These are phyloP conservation scores for Stegodyphus mimosarum DNA, from an alignment of 1,140 invertebrate species.

Conservation along the genomic window DNA sequence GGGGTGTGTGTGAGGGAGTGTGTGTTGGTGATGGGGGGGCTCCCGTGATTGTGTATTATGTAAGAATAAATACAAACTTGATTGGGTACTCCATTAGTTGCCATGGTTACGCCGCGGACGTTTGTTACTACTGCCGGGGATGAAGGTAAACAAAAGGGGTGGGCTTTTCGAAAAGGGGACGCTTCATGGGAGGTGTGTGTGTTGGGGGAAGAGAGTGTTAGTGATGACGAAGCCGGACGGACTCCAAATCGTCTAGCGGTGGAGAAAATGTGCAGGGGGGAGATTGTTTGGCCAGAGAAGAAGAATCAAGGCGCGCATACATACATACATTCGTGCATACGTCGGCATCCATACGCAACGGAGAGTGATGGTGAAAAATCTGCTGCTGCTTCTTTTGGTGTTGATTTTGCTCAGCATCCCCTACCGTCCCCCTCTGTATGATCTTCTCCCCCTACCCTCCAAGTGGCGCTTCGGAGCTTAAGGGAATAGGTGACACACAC, in stretches of 20 bases:
- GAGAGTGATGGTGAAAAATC: slow-evolving; percentile 56
- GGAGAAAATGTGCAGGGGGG: neutral
- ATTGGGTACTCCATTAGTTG: slow-evolving; percentile 64
- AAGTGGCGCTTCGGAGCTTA: slow-evolving; percentile 15
- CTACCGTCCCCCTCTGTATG: neutral
- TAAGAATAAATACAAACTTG: slow-evolving; percentile 64
- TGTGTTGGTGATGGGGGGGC: slow-evolving; percentile 3
- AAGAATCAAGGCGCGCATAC: slow-evolving; percentile 50
- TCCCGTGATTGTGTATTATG: slow-evolving; percentile 62
- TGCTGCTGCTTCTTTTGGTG: slow-evolving; percentile 44
- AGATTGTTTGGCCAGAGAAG: slow-evolving; percentile 46
- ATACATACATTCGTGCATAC: slow-evolving; percentile 29
- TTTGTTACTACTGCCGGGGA: slow-evolving; percentile 56
- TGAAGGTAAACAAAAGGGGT: slow-evolving; percentile 58
- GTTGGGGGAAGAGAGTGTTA: neutral
- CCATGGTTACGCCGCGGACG: slow-evolving; percentile 60
- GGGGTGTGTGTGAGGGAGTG: neutral
- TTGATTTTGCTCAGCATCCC: slow-evolving; percentile 50
- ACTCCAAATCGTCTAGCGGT: slow-evolving; percentile 29
- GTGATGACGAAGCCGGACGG: slow-evolving; percentile 52
- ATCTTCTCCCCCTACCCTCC: neutral
- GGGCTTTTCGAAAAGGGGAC: slow-evolving; percentile 18
- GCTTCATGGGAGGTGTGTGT: neutral
- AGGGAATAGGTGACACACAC: slow-evolving; percentile 33
- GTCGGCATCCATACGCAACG: neutral